Evolutionary conservation across 1,140 invertebrate genomes (phyloP), one percentile per base, ranked within the genome.

Genomic region (Atta cephalotes): DNA sequence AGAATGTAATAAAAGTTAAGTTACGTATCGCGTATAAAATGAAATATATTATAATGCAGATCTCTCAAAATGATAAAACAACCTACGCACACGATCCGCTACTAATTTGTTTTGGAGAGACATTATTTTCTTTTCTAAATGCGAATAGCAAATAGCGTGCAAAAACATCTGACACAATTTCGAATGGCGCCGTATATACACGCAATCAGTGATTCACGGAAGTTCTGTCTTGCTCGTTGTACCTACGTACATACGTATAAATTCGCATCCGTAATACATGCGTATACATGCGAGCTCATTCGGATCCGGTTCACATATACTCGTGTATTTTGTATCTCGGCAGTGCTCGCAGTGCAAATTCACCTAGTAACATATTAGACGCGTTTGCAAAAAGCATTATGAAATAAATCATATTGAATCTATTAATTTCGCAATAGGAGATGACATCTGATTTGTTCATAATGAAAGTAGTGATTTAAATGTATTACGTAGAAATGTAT

Each of bases 131-230:
- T 39, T 39, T 39, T 7, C 14, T 74, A 62, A 74, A 14, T 2
- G 14, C 12, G 68, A 74, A 72, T 72, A 72, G 21, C 49, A 35
- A 60, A 21, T 60, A 74, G 18, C 25, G 25, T 25, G 35, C 25
- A 62, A 74, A 82, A 74, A 25, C 2, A 7, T 16, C 56, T 62
- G 68, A 62, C 68, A 72, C 53, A 68, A 62, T 74, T 84, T 76
- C 39, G 63, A 35, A 74, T 35, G 9, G 18, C 14, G 63, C 31
- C 45, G 21, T 45, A 25, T 45, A 45, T 39, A 14, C 49, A 39
- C 12, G 88, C 60, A 70, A 86, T 86, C 88, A 68, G 76, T 79
- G 72, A 87, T 77, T 78, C 63, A 86, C 14, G 49, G 76, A 71
- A 80, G 77, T 85, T 70, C 58, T 68, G 79, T 51, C 63, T 62